Evolutionary conservation across 2,113 vertebrate species (phyloP), one percentile per base, ranked within the genome.

Genomic region (Furnarius figulus): DNA sequence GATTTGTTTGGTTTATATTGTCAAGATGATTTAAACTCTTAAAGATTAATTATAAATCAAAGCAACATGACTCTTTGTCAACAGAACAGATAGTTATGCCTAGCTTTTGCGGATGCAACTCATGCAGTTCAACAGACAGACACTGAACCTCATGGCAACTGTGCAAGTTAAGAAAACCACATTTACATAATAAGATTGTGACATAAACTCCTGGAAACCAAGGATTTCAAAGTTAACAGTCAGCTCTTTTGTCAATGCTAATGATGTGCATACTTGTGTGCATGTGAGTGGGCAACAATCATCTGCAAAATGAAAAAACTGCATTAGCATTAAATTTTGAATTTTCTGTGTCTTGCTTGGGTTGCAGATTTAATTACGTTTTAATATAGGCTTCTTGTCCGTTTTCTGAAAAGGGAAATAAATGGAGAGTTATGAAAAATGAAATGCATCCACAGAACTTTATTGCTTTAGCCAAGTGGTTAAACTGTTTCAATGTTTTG

Each of bases 41-140:
- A 58, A 85, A 93, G 87, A 83, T 96, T 77, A 96, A 93, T 80
- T 90, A 92, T 71, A 95, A 94, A 96, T 95, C 87, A 93, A 94
- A 95, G 55, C 39, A 88, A 63, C 58, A 42, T 6, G 28, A 79
- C 55, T 53, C 66, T 73, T 70, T 78, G 42, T 74, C 50, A 90
- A 44, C 8, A 62, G 75, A 89, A 62, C 30, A 73, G 58, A 67
- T 4, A 91, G 49, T 28, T 86, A 56, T 76, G 42, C 55, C 58
- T 53, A 40, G 78, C 40, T 87, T 87, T 89, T 67, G 55, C 5
- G 0, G 61, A 81, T 28, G 35, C 56, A 65, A 66, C 65, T 55
- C 73, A 86, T 87, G 59, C 70, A 87, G 77, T 19, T 73, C 50
- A 87, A 47, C 4, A 83, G 74, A 81, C 46, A 89, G 56, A 85